These are phyloP conservation scores for Scotopteryx bipunctaria DNA, from an alignment of 2,888 invertebrate species.

Conservation along the genomic window DNA sequence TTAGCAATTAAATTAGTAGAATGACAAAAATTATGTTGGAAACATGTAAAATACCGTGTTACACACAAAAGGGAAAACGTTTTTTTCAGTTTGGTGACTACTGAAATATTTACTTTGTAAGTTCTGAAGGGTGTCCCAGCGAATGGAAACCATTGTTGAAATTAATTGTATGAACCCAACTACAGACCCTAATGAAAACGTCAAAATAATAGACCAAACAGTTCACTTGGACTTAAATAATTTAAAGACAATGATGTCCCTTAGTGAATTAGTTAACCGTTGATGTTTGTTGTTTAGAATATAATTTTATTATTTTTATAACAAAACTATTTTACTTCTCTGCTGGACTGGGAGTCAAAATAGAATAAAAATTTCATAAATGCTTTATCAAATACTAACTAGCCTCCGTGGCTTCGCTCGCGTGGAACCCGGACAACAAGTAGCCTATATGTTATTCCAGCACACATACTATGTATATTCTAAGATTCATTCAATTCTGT, in stretches of 20 bases:
- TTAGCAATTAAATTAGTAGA: too few relatives aligned
- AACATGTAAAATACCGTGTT: not conserved
- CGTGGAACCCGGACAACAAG: too few relatives aligned
- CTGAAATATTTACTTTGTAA: constrained; percentile 17
- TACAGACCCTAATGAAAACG: constrained; percentile 26
- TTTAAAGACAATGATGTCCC: constrained; percentile 9
- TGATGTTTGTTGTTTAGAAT: not conserved
- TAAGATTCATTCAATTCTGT: too few relatives aligned
- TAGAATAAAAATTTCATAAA: too few relatives aligned
- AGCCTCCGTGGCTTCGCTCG: too few relatives aligned
- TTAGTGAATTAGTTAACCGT: constrained; percentile 8
- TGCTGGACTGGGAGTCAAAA: too few relatives aligned
- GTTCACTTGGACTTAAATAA: constrained; percentile 19
- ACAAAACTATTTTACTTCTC: too few relatives aligned
- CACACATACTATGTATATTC: too few relatives aligned
- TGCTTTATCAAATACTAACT: too few relatives aligned
- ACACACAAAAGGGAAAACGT: constrained; percentile 6
- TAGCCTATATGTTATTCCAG: too few relatives aligned
- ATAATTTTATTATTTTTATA: too few relatives aligned
- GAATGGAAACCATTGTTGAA: constrained; percentile 28
- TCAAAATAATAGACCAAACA: constrained; percentile 29
- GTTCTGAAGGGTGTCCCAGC: constrained; percentile 16
- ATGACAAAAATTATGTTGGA: too few relatives aligned
- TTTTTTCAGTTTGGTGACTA: constrained; percentile 20
- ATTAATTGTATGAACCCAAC: constrained; percentile 28